Evolutionary conservation across 53 echinoderm and acorn worm genomes (phyloP).

Genomic region (Paracentrotus lividus): DNA sequence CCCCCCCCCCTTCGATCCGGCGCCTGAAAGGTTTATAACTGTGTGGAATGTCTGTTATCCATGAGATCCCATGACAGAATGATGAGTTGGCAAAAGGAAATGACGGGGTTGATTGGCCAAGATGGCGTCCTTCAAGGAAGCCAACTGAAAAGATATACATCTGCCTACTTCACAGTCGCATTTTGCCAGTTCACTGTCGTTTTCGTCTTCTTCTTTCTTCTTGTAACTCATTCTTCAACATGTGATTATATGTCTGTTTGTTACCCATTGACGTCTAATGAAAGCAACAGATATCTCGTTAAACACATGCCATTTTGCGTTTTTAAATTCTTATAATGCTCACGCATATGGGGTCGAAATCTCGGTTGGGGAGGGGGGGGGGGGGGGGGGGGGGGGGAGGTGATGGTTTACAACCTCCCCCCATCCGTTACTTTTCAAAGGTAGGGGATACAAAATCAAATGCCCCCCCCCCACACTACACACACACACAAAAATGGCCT

Average conservation of each 20-base stretch:
- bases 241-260: no score
- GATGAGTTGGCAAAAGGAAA: not conserved
- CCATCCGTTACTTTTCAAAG: no score
- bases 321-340: no score
- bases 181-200: conserved; percentile 21
- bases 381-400: no score
- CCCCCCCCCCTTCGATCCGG: no score
- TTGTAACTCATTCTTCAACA: not conserved
- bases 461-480: no score
- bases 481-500: no score
- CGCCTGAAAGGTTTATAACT: no score
- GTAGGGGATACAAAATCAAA: no score
- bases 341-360: no score
- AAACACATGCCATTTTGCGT: not conserved
- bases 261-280: not conserved
- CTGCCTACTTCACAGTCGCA: not conserved
- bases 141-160: conserved; percentile 17
- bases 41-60: not conserved
- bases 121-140: conserved; percentile 33
- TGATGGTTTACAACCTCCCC: no score
- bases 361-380: no score
- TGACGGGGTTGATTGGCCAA: not conserved
- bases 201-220: not conserved
- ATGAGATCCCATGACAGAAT: not conserved
- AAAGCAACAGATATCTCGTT: not conserved